Evolutionary conservation across 2,113 vertebrate species (phyloP).

Genomic region (Rhynchomys soricoides): DNA sequence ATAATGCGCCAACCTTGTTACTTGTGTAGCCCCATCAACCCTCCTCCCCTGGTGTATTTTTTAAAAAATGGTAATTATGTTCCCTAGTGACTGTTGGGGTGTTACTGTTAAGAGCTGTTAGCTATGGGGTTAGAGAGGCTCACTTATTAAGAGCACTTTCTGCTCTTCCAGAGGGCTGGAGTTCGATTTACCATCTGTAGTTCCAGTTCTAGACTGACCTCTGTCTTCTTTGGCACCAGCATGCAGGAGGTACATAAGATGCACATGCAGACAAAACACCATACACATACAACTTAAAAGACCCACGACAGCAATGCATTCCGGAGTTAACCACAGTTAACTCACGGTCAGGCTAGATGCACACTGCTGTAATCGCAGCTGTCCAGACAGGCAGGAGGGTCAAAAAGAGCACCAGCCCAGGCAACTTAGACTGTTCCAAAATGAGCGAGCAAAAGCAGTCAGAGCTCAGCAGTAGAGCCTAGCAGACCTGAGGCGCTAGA

Average conservation of each 20-base stretch:
- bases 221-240: background rate
- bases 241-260: background rate
- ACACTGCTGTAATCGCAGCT: background rate
- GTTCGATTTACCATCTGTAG: background rate
- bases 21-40: background rate
- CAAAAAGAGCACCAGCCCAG: background rate
- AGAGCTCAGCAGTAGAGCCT: background rate
- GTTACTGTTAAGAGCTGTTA: background rate
- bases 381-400: background rate
- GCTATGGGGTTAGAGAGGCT: background rate
- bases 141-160: background rate
- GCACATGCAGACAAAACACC: background rate
- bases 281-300: background rate
- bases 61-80: background rate
- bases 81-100: background rate
- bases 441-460: background rate
- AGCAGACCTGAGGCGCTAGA: background rate
- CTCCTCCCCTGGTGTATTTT: background rate
- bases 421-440: too few relatives aligned
- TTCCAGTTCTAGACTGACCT: background rate
- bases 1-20: background rate
- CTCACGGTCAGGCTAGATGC: background rate
- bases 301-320: background rate
- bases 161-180: background rate
- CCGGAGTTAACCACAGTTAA: background rate